A percentile compares a stretch with the other conserved stretches of the same genome.
These are phyloP conservation scores for Phoenicopterus ruber DNA, from an alignment of 2,113 vertebrate species.

Conservation along the genomic window DNA sequence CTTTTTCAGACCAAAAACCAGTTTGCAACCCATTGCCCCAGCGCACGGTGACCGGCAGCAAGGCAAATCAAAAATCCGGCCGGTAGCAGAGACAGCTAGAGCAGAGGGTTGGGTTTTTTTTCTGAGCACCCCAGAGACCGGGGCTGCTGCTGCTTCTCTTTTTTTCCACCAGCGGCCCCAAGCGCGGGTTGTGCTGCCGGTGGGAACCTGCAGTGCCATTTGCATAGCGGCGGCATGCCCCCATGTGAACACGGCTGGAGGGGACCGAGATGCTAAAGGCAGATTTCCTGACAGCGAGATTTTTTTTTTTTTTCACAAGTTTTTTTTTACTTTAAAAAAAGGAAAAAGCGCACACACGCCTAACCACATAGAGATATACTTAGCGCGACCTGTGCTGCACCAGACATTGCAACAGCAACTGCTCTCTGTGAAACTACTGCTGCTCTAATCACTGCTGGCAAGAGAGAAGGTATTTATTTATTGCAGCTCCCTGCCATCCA, in stretches of 20 bases:
- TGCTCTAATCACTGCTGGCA: neutral
- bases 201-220: conserved; percentile 24
- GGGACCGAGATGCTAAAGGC: neutral
- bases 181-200: neutral
- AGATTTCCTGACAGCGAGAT: conserved; percentile 17
- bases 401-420: neutral
- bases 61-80: neutral
- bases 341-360: neutral
- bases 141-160: conserved; percentile 16
- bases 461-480: neutral
- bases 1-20: neutral
- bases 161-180: neutral
- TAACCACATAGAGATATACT: neutral
- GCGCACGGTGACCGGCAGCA: accelerated
- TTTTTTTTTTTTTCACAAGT: neutral
- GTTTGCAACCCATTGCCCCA: neutral
- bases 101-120: neutral
- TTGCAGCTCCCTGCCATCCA: neutral
- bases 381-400: neutral
- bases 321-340: neutral
- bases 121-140: neutral
- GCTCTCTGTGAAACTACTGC: neutral
- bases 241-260: neutral
- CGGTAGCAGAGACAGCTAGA: neutral
- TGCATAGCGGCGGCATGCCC: neutral